Evolutionary conservation across 2,797 vertebrate genomes (phyloP), one percentile per base, ranked within the genome.

Genomic region (Philypnodon macrostomus): DNA sequence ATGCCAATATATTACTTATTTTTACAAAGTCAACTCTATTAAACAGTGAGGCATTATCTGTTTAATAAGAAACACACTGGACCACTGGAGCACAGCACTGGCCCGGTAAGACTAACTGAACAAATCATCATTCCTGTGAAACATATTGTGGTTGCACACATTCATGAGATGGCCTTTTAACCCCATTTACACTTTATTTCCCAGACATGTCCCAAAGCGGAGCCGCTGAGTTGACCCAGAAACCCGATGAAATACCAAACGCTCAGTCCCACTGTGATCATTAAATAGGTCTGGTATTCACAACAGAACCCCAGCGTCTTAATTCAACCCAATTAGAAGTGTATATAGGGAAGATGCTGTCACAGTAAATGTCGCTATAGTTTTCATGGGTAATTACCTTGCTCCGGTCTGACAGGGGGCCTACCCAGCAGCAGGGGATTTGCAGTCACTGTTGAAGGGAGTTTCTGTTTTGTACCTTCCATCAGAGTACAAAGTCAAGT

Each of bases 241-340:
- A 73, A 58, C 53, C 45, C 14, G 42, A 14, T 56, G 58, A 70
- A 85, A 81, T 77, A 81, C 62, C 78, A 80, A 34, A 26, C 39
- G 38, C 23, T 53, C 49, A 14, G 47, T 37, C 58, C 65, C 60
- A 19, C 15, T 34, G 63, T 40, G 21, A 58, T 56, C 57, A 73
- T 64, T 70, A 67, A 61, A 73, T 16, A 7, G 21, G 33, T 34
- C 40, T 56, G 53, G 47, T 70, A 62, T 72, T 79, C 75, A 70
- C 62, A 32, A 54, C n/a, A n/a, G n/a, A n/a, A n/a, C n/a, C n/a
- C 12, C 33, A 54, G 59, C 62, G 66, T 73, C 69, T 73, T 70
- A 65, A 80, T 79, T 76, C 77, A 72, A 63, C 55, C 73, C 76
- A 87, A 82, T 85, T 84, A 77, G 47, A 39, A 39, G 24, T 42